Evolutionary conservation across 2,888 invertebrate genomes (phyloP).

Genomic region (Drosophila recens): DNA sequence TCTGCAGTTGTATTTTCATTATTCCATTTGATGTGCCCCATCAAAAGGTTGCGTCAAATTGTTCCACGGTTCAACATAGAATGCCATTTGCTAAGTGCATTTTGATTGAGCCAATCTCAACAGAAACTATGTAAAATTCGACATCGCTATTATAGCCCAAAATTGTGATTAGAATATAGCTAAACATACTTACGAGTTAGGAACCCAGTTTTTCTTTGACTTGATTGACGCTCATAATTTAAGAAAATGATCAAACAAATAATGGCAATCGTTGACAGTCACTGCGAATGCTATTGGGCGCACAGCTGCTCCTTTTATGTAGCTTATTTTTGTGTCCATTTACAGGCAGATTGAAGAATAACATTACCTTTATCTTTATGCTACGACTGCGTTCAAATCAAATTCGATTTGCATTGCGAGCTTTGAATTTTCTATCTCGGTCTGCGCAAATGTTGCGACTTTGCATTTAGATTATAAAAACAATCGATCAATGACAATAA

Average conservation of each 20-base stretch:
- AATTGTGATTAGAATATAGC: background rate
- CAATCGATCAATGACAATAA: constrained; percentile 35
- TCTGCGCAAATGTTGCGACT: constrained; percentile 21
- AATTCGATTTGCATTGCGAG: background rate
- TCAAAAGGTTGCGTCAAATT: constrained; percentile 41
- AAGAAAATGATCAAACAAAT: background rate
- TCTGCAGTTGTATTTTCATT: constrained; percentile 60
- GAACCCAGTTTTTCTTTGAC: background rate
- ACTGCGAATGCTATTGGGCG: no score
- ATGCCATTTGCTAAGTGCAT: constrained; percentile 21
- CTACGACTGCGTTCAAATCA: background rate
- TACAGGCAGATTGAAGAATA: background rate
- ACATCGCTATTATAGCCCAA: background rate
- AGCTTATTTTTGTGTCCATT: background rate
- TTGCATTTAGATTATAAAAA: constrained; percentile 11
- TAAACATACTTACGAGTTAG: background rate
- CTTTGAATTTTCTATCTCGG: background rate
- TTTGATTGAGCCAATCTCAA: background rate
- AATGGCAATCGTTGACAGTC: background rate
- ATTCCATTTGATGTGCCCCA: constrained; percentile 32
- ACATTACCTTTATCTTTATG: background rate
- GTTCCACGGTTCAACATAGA: constrained; percentile 5
- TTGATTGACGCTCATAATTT: no score
- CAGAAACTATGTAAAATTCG: background rate
- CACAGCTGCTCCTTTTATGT: no score